Percentiles rank a stretch among this genome's conserved stretches.
Evolutionary conservation across 2,797 vertebrate genomes (phyloP).

Genomic region (Sibirionetta formosa): DNA sequence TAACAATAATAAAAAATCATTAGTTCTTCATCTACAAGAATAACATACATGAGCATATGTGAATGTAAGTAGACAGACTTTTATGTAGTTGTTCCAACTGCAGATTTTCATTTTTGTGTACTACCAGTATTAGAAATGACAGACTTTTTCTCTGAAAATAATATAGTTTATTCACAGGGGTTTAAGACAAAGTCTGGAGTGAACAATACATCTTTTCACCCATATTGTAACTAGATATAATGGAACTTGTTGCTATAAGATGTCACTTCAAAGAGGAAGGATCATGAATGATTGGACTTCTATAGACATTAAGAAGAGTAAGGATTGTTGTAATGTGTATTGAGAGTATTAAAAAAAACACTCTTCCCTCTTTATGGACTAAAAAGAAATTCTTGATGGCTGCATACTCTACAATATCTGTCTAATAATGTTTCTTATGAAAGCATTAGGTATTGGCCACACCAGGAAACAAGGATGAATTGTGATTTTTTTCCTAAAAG

Average conservation of each 20-base stretch:
- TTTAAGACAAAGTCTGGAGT: background rate
- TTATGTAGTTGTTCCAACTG: background rate
- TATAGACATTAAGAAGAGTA: background rate
- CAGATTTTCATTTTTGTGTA: background rate
- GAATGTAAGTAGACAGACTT: background rate
- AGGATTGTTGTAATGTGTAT: background rate
- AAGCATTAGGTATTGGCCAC: background rate
- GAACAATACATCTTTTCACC: background rate
- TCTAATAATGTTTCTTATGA: background rate
- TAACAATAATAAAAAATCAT: background rate
- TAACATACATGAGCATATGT: background rate
- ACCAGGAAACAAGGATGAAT: background rate
- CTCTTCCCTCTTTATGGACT: background rate
- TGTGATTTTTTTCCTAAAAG: background rate
- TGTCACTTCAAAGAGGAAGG: background rate
- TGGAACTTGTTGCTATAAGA: background rate
- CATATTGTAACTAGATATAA: background rate
- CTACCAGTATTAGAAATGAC: background rate
- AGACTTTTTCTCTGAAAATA: background rate
- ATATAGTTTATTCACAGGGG: background rate
- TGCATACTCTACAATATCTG: background rate
- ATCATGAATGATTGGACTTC: background rate
- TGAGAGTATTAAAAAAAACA: background rate
- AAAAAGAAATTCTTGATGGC: background rate
- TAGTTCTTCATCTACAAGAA: background rate